A percentile compares a stretch with the other conserved stretches of the same genome.
Conservation (phyloP, 2,113 vertebrate genomes). For the Boulengeromyrus knoepffleri region DNA sequence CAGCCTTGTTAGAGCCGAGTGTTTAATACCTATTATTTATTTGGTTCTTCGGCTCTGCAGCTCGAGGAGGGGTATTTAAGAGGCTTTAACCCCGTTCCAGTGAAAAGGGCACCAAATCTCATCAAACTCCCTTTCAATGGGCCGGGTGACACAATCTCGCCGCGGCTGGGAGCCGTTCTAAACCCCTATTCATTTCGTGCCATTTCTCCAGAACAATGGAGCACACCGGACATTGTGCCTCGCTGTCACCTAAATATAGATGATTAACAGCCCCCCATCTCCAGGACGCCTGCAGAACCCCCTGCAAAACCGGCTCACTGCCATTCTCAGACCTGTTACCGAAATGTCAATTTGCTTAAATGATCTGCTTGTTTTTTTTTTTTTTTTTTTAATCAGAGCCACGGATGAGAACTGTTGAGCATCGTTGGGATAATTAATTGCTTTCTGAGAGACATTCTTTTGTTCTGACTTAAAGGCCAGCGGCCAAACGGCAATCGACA, state of each 20-base stretch:
- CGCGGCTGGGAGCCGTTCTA: not conserved
- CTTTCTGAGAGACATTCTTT: slow-evolving; percentile 1
- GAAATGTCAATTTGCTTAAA: slow-evolving; percentile 6
- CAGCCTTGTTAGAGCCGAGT: not conserved
- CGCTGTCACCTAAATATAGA: slow-evolving; percentile 17
- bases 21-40: slow-evolving; percentile 17
- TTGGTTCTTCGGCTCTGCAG: not conserved
- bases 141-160: slow-evolving; percentile 2
- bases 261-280: slow-evolving; percentile 3
- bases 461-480: slow-evolving; percentile 16
- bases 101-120: slow-evolving; percentile 16
- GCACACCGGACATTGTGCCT: not conserved
- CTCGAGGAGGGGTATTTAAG: slow-evolving; percentile 11
- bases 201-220: slow-evolving; percentile 7
- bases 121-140: slow-evolving; percentile 15
- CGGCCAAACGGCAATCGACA: not conserved
- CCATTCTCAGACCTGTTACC: not conserved
- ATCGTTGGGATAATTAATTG: slow-evolving; percentile 11
- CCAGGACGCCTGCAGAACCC: not conserved
- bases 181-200: slow-evolving; percentile 12
- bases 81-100: slow-evolving; percentile 15
- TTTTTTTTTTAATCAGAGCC: slow-evolving; percentile 8
- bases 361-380: slow-evolving; percentile 4
- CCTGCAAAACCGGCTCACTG: not conserved
- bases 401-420: not conserved